Evolutionary conservation across 2,797 vertebrate species (phyloP), one percentile per base, ranked within the genome.

Genomic region (Macrochelys suwanniensis): DNA sequence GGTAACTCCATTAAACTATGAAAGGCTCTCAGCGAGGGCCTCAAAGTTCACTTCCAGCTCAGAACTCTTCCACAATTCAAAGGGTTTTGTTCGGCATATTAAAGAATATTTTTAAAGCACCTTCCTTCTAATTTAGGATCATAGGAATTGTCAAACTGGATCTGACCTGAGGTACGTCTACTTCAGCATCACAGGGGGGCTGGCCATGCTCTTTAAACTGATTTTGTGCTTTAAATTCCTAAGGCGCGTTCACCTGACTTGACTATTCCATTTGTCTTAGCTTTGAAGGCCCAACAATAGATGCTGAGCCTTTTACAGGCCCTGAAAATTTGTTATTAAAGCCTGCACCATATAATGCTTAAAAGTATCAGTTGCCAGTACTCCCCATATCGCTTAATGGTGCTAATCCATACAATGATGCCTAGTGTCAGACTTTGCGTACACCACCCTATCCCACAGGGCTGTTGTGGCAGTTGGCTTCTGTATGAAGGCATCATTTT

Each of bases 301-400:
- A 26, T 83, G 79, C 56, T 83, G 37, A 86, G 21, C 4, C 50
- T 56, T 88, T 80, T 68, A 6, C 86, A 83, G 37, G 59, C 51
- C 6, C 0, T 0, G 0, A 25, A 7, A 45, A 47, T 3, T 53
- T 3, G 1, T 31, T 82, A 26, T 84, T 59, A n/a, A 45, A 65
- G 21, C 2, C 1, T 3, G 2, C 61, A 5, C 7, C 54, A 21
- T 85, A 6, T 4, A 5, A 10, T 76, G 49, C 11, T 1, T 2
- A 74, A 42, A 26, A 8, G 12, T 19, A 47, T 54, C 25, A 25
- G 61, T 59, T 88, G 51, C 7, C n/a, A 80, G 3, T 4, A 2
- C 11, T 68, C 19, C 11, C 87, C 2, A 11, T 47, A 49, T 26
- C 71, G 6, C 45, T 61, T 31, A 89, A 5, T 23, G 50, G 5